Base-by-base conservation (phyloP, 1,140 invertebrate species). In the Globodera rostochiensis region DNA sequence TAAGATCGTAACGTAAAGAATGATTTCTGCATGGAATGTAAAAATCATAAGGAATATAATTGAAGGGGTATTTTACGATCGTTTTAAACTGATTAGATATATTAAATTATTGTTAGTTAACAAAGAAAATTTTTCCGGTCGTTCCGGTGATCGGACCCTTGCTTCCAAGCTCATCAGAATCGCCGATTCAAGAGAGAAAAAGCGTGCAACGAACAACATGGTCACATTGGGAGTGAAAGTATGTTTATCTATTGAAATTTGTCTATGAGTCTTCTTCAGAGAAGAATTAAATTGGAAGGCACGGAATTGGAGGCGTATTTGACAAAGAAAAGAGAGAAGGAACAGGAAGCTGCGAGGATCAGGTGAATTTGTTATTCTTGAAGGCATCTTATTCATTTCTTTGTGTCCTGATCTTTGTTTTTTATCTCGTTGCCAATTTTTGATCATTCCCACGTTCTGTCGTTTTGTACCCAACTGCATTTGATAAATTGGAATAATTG, bases 231-330 rank as follows among this genome's bases (percentile, higher is more conserved):
- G 85, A 73, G 80, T 89, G 2, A 90, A 91, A 73, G 69, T 71
- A 15, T 8, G 3, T 25, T 15, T 19, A 19, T 15, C 19, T 13
- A 19, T 64, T 64, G 57, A 19, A 6, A 64, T 71, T 25, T 45
- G n/a, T 45, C 11, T 5, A 47, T 46, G 36, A 4, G 69, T 13
- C 25, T 21, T 11, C 13, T 71, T 71, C 36, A 71, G 69, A 82
- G 90, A 74, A 87, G 92, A 73, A 90, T 93, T n/a, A 93, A 94
- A 84, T 91, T 99, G 0, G 96, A 98, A 90, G 97, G 96, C 1
- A 87, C 92, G 1, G 97, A 99, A 90, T 90, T 99, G 8, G 96
- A 98, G 83, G 96, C 97, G 85, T 95, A 94, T 91, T 89, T 94
- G 82, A 93, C 93, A 82, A 93, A 90, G 78, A 87, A 90, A 90